Base-by-base conservation (phyloP, 2,888 invertebrate species). In the Timema podura region DNA sequence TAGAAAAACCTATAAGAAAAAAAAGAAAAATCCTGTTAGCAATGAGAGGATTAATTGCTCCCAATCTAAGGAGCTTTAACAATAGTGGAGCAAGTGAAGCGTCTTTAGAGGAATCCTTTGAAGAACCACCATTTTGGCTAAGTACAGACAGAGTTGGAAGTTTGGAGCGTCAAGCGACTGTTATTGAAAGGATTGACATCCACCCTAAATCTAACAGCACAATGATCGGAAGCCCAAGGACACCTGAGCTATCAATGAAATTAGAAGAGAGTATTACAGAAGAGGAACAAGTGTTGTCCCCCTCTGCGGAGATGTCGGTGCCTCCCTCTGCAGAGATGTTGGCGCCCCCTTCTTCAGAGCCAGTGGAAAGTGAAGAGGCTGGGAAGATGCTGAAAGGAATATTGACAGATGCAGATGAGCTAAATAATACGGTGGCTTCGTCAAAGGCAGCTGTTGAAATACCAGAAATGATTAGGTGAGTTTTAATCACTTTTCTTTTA, bases 21-120 rank as follows among this genome's bases (percentile, higher is more conserved):
- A 77, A 77, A 68, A 73, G 77, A 16, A 75, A 75, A 69, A 72
- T 75, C 64, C 74, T 77, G 61, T 70, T 76, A 49, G 76, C 76
- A 51, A 76, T 74, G 73, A 67, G 73, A 61, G 71, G 73, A 44
- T 67, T 73, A 11, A 30, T 66, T n/a, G 68, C 61, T 10, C 64
- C 65, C 6, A 54, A 70, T 30, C 65, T 46, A 44, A 70, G 70
- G 54, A 48, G 64, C 7, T 47, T 69, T 30, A 71, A 67, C 69
- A 69, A 65, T 11, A 72, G 68, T 54, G 44, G 64, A 11, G 46
- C 67, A 6, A 70, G 59, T 49, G 61, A 68, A 16, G 66, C 48
- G 8, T 73, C 71, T 45, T 64, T 67, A n/a, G 71, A 71, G 46
- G 71, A 70, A 15, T 70, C 73, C 13, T 71, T 70, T 47, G 74